Evolutionary conservation across 2,113 vertebrate species (phyloP).

Genomic region (Helogale parvula): DNA sequence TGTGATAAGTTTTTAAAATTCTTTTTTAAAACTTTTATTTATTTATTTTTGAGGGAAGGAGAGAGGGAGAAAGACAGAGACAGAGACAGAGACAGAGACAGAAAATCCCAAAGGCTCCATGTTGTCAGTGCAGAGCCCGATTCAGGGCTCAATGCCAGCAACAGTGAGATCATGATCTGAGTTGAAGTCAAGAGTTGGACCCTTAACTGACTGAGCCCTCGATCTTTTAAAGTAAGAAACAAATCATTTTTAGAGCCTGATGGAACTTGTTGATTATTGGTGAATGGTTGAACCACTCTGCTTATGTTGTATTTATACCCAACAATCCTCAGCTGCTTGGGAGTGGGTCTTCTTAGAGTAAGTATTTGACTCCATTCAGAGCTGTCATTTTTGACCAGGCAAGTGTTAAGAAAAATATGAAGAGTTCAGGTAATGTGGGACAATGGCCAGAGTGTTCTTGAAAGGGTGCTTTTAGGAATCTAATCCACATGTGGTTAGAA

Average conservation of each 20-base stretch:
- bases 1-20: background rate
- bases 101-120: no score
- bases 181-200: no score
- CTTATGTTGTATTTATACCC: background rate
- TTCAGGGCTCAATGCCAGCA: no score
- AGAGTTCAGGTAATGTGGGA: background rate
- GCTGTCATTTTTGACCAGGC: background rate
- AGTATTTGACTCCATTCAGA: background rate
- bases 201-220: no score
- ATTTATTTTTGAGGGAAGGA: no score
- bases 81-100: no score
- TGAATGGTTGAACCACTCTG: background rate
- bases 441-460: background rate
- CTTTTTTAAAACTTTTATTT: no score
- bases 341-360: background rate
- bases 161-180: no score
- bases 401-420: background rate
- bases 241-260: background rate
- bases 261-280: background rate
- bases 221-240: background rate
- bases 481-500: background rate
- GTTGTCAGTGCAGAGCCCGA: no score
- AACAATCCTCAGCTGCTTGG: background rate
- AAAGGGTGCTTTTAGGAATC: background rate
- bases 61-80: no score